Percentiles rank a stretch among this genome's conserved stretches.
Evolutionary conservation across 64 coral and sea anemone species (phyloP).

Genomic region (Catalaphyllia jardinei): DNA sequence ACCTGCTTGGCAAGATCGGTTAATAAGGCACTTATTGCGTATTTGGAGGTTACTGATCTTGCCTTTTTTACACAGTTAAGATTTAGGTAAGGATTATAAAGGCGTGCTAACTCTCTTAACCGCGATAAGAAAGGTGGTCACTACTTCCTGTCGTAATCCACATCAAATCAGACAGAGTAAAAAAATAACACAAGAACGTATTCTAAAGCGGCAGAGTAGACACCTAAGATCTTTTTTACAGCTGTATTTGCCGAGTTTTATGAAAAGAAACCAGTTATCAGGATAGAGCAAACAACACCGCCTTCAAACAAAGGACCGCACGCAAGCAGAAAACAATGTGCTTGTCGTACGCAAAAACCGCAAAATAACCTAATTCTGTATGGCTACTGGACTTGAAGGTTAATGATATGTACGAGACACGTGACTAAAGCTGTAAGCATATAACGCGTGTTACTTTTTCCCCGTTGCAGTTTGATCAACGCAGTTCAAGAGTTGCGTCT

Average conservation of each 20-base stretch:
- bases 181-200: background rate
- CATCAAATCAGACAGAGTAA: no score
- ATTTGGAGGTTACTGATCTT: background rate
- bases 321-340: slow-evolving; percentile 20
- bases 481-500: background rate
- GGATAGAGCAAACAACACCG: slow-evolving; percentile 20
- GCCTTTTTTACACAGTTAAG: background rate
- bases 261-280: background rate
- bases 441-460: slow-evolving; percentile 21
- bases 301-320: slow-evolving; percentile 17
- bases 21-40: background rate
- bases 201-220: background rate
- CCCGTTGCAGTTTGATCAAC: slow-evolving; percentile 20
- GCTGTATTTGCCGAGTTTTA: slow-evolving; percentile 28
- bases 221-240: background rate
- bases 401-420: slow-evolving; percentile 10
- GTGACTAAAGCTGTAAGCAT: slow-evolving; percentile 15
- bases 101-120: no score
- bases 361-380: slow-evolving; percentile 6
- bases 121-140: no score
- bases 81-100: background rate
- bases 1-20: background rate
- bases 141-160: no score
- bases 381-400: slow-evolving; percentile 2
- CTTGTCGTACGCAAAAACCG: slow-evolving; percentile 16